phyloP scores from a whole-genome alignment of 2,797 vertebrate genomes.

The Pseudomugil gertrudae region DNA sequence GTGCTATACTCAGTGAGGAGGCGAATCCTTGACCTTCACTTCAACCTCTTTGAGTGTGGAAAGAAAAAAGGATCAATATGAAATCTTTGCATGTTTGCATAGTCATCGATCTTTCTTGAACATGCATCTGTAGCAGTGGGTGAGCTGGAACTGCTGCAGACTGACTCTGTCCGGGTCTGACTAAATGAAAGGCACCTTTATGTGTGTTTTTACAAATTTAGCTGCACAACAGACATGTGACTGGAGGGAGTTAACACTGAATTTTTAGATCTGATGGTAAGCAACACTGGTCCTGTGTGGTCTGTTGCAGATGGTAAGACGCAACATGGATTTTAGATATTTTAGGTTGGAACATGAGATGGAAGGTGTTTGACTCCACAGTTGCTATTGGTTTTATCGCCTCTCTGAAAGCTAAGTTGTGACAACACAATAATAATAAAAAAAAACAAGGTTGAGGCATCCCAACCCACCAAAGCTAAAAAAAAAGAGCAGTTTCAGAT shows the following conservation, averaged over 20 bases:
- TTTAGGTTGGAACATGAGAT: too few relatives aligned
- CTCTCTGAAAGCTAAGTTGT: neutral
- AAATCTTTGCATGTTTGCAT: neutral
- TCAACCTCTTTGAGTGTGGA: neutral
- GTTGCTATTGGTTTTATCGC: neutral
- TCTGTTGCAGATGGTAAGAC: neutral
- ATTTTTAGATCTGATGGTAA: too few relatives aligned
- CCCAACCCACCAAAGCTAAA: neutral
- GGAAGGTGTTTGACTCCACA: neutral
- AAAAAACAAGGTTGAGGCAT: neutral
- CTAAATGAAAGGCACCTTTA: neutral
- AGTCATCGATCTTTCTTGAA: neutral
- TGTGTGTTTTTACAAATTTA: neutral
- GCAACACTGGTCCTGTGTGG: neutral
- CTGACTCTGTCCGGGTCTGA: neutral
- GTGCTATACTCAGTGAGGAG: neutral
- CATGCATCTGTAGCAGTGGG: neutral
- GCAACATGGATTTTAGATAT: too few relatives aligned
- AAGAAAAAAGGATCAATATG: too few relatives aligned
- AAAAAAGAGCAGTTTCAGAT: neutral
- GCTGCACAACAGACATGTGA: neutral
- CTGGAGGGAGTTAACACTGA: neutral
- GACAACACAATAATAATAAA: neutral
- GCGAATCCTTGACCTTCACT: neutral
- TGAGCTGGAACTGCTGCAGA: neutral